Evolutionary conservation across 2,113 vertebrate species (phyloP).

Genomic region (Lasiurus cinereus): DNA sequence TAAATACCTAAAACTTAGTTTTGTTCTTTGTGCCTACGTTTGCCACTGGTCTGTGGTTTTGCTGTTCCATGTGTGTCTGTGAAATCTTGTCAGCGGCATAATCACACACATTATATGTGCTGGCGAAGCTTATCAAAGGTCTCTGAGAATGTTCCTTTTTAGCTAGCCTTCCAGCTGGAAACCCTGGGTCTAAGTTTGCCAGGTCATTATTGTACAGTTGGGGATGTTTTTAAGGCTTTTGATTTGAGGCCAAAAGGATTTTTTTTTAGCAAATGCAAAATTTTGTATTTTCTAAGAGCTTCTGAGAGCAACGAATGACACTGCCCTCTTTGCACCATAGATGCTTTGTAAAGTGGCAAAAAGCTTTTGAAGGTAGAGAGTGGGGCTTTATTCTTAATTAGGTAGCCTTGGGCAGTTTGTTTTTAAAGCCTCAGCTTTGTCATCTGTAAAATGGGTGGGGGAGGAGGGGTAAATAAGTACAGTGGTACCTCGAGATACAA

Average conservation of each 20-base stretch:
- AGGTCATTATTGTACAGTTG: background rate
- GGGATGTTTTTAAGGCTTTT: constrained; percentile 27
- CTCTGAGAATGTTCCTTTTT: background rate
- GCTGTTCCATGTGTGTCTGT: background rate
- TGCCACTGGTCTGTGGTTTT: background rate
- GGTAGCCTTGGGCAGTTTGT: background rate
- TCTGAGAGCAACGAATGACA: constrained; percentile 12
- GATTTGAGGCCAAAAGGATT: constrained; percentile 25
- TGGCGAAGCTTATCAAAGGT: background rate
- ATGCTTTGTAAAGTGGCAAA: background rate
- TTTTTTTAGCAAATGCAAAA: background rate
- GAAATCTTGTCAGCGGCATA: background rate
- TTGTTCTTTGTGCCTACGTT: background rate
- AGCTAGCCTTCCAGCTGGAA: background rate
- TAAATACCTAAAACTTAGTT: background rate
- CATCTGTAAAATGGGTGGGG: background rate
- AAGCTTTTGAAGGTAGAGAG: background rate
- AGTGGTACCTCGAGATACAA: no score
- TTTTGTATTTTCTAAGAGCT: constrained; percentile 40
- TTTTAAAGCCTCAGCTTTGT: constrained; percentile 31
- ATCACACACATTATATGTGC: background rate
- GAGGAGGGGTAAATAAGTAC: no score
- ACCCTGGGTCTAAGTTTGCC: background rate
- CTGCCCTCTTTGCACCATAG: background rate
- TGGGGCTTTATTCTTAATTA: background rate